A percentile compares a stretch with the other conserved stretches of the same genome.
Conservation (phyloP, 2,888 invertebrate species). For the Drosophila hamatofila region DNA sequence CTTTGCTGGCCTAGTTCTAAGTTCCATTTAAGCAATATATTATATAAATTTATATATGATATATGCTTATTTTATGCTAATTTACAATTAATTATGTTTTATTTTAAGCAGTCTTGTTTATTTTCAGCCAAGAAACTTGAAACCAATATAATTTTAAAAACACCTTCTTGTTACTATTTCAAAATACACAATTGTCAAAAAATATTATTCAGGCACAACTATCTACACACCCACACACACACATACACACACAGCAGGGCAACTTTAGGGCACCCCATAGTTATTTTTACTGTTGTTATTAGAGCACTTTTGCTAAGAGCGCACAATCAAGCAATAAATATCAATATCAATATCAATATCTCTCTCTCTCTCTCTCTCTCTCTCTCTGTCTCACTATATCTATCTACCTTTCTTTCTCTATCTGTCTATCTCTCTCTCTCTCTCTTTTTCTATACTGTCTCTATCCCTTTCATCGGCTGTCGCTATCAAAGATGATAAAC, state of each 20-base stretch:
- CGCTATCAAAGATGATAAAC: conserved; percentile 11
- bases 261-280: conserved; percentile 60
- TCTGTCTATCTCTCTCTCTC: conserved; percentile 3
- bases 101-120: conserved; percentile 69
- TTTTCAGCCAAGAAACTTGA: conserved; percentile 63
- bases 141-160: conserved; percentile 15
- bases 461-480: conserved; percentile 47
- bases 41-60: conserved; percentile 6
- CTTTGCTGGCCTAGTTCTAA: conserved; percentile 55
- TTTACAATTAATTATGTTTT: conserved; percentile 52
- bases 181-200: conserved; percentile 44
- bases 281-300: conserved; percentile 51
- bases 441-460: conserved; percentile 21
- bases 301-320: conserved; percentile 72
- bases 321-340: conserved; percentile 65
- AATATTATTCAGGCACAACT: conserved; percentile 7
- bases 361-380: conserved; percentile 12
- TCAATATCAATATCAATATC: conserved; percentile 15
- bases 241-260: conserved; percentile 41
- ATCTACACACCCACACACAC: conserved; percentile 26
- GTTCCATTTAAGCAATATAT: conserved; percentile 38
- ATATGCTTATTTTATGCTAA: conserved; percentile 58
- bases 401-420: not conserved
- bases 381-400: not conserved
- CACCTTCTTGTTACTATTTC: conserved; percentile 34